Evolutionary conservation across 2,113 vertebrate genomes (phyloP), one percentile per base, ranked within the genome.

Genomic region (Chaetodon trifascialis): DNA sequence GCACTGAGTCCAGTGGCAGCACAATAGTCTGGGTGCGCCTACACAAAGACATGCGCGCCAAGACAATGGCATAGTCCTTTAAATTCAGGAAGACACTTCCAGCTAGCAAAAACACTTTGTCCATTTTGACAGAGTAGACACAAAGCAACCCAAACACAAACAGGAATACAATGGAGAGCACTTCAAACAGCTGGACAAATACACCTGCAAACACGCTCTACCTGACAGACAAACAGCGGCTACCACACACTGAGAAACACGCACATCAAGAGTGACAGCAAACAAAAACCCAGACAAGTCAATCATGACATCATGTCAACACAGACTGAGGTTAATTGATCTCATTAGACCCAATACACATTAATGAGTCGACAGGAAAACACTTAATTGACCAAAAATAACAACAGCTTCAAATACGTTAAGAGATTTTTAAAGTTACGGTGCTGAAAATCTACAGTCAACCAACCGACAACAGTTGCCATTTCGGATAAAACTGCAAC

Each of bases 181-280:
- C 58, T 36, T 7, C 72, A 83, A 84, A 84, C 91, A 91, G 87
- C 92, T 94, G 86, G 70, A 69, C 82, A 93, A 94, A 93, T 80
- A 87, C 84, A 69, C 55, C 64, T 49, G 69, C 65, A 91, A 89
- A 87, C 83, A 84, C 21, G 76, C 84, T 65, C 64, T 82, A 88
- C 85, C 86, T 85, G 80, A 73, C 68, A 68, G 21, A 70, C 84
- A 88, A 85, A 89, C 86, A 86, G 63, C 15, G 68, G 54, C 70
- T 14, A 44, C 79, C 83, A 82, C 86, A 92, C 88, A 82, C 79
- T 77, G 81, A 79, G 75, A 83, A 80, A 77, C 64, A 79, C 76
- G 86, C 75, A 82, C 81, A 73, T 64, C 55, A 80, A 60, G 87
- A 81, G 69, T 64, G 76, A 78, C 10, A 8, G 81, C 81, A 87